Base-by-base conservation (phyloP, 2,797 vertebrate species). In the Mormyrus hasselquistii region DNA sequence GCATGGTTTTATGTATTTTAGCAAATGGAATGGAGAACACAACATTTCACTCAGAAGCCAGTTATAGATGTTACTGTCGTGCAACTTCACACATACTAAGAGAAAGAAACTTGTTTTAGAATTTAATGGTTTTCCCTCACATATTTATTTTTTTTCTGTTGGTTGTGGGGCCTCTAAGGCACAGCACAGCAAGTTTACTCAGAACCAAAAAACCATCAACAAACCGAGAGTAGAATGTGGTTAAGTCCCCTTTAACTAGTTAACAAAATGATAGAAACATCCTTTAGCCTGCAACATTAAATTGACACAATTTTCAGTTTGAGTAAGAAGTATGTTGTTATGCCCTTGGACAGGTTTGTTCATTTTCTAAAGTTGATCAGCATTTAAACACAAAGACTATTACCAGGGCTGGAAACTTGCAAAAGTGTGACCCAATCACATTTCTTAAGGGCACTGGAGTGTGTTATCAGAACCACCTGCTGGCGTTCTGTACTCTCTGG, bases 1-100 rank as follows among this genome's bases (percentile, higher is more conserved):
- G 29, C n/a, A 22, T 57, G 69, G 53, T 83, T 82, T 88, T 82
- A 44, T 57, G 76, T 41, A 87, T 87, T 69, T 87, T 59, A 55
- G 34, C 34, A 16, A 65, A 69, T 59, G 59, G 29, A 65, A 50
- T 57, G n/a, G n/a, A 44, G 41, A 69, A 25, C 38, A 69, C 38
- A n/a, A 65, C 87, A 69, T 65, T 65, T 44, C 10, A 47, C 52
- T 88, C n/a, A 16, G 41, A 41, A 62, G 85, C 22, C 25, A 85
- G 83, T 25, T 85, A 9, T 50, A 25, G 41, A 73, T 73, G 10
- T 38, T 73, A 38, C 12, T 73, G 65, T 73, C 2, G 0, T 34
- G 34, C 0, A 44, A 47, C 76, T 82, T 16, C 6, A 16, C 44
- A 82, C 29, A 82, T 38, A 41, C 9, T 9, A 41, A 1, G 16